Evolutionary conservation across 2,797 vertebrate species (phyloP).

Genomic region (Macropodus opercularis): DNA sequence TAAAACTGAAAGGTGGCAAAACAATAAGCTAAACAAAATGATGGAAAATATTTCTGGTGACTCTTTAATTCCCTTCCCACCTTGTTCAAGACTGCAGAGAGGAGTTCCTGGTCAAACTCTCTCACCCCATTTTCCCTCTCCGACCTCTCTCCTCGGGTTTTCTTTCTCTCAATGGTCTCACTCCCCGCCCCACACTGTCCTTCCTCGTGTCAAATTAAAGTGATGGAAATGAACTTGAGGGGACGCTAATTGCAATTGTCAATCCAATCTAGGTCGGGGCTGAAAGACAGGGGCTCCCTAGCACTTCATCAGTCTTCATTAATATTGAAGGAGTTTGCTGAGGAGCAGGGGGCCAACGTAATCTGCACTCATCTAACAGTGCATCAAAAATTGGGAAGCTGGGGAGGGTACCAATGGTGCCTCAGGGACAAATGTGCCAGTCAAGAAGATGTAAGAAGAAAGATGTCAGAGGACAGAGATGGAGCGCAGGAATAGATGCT

Average conservation of each 20-base stretch:
- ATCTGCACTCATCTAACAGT: slow-evolving; percentile 75
- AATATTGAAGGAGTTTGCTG: slow-evolving; percentile 81
- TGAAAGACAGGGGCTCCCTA: slow-evolving; percentile 82
- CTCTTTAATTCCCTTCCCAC: slow-evolving; percentile 10
- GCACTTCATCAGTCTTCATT: slow-evolving; percentile 89
- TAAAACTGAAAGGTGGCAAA: slow-evolving; percentile 27
- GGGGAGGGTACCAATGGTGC: slow-evolving; percentile 60
- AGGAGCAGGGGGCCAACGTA: slow-evolving; percentile 67
- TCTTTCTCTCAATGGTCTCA: slow-evolving; percentile 54
- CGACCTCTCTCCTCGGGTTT: slow-evolving; percentile 47
- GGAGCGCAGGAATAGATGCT: slow-evolving; percentile 27
- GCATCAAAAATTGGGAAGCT: slow-evolving; percentile 72
- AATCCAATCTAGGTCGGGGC: slow-evolving; percentile 81
- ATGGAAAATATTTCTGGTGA: slow-evolving; percentile 5
- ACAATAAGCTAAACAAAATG: too few species aligned
- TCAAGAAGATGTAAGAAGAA: slow-evolving; percentile 67
- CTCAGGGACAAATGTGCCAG: slow-evolving; percentile 74
- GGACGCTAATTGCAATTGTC: slow-evolving; percentile 87
- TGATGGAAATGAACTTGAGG: slow-evolving; percentile 86
- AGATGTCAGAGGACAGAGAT: slow-evolving; percentile 54
- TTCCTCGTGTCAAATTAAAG: slow-evolving; percentile 84
- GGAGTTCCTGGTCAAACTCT: slow-evolving; percentile 53
- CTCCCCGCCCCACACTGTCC: slow-evolving; percentile 69
- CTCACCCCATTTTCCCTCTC: slow-evolving; percentile 38
- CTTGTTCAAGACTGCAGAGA: slow-evolving; percentile 14